These are phyloP conservation scores for Apolygus lucorum DNA, from an alignment of 1,140 invertebrate genomes.

Conservation along the genomic window DNA sequence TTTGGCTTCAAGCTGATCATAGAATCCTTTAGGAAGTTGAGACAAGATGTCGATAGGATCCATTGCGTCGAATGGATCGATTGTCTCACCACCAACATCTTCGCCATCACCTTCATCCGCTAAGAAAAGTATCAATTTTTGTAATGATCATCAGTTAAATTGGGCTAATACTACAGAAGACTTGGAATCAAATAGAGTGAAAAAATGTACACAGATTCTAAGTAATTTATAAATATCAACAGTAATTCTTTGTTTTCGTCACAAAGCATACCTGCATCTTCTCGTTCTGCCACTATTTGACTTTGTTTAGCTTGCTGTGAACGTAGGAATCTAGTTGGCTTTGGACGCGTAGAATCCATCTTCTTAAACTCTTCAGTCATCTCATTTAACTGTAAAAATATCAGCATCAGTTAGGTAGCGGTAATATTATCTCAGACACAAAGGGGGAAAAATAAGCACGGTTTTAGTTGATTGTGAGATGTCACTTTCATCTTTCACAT, in stretches of 20 bases:
- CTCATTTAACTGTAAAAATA: slow-evolving; percentile 71
- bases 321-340: slow-evolving; percentile 68
- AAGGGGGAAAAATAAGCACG: no score
- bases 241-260: no score
- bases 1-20: slow-evolving; percentile 88
- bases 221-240: no score
- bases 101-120: background rate
- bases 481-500: no score
- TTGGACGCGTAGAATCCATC: slow-evolving; percentile 56
- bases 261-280: background rate
- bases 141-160: background rate
- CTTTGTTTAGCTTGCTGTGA: slow-evolving; percentile 59
- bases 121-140: background rate
- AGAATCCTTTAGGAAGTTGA: slow-evolving; percentile 91
- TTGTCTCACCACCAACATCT: slow-evolving; percentile 44
- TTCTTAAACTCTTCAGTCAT: slow-evolving; percentile 82
- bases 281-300: background rate
- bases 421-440: no score
- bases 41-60: slow-evolving; percentile 88
- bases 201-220: background rate
- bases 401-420: no score
- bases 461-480: no score
- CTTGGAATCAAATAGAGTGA: background rate
- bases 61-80: slow-evolving; percentile 85
- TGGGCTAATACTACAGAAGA: background rate